These are phyloP conservation scores for Morpho achilles DNA, from an alignment of 2,888 invertebrate species.

Conservation along the genomic window DNA sequence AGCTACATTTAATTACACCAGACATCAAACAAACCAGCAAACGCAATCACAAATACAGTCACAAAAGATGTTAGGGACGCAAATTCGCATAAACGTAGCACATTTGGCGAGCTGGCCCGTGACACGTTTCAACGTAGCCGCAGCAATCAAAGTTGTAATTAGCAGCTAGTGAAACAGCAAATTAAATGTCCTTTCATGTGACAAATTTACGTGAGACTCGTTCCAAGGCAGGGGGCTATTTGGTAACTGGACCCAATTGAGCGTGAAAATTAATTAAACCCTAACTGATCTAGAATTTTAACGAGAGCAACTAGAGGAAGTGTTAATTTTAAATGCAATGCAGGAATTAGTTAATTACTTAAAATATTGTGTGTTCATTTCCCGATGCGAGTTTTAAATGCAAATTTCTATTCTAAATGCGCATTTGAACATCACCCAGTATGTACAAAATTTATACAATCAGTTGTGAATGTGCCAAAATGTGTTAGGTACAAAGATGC, in stretches of 20 bases:
- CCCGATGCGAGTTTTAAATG: too few species aligned
- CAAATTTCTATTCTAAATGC: too few species aligned
- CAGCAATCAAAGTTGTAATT: slow-evolving; percentile 74
- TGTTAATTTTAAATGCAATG: background rate
- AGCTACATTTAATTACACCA: background rate
- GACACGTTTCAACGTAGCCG: slow-evolving; percentile 49
- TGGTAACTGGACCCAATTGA: slow-evolving; percentile 15
- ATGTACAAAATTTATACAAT: too few species aligned
- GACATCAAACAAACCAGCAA: background rate
- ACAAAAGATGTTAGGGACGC: slow-evolving; percentile 21
- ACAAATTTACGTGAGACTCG: slow-evolving; percentile 45
- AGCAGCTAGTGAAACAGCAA: slow-evolving; percentile 73
- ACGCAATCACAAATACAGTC: slow-evolving; percentile 8
- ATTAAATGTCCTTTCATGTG: slow-evolving; percentile 68
- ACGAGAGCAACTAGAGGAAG: slow-evolving; percentile 1
- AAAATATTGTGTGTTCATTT: background rate
- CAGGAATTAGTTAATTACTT: background rate
- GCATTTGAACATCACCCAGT: too few species aligned
- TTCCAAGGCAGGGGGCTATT: slow-evolving; percentile 11
- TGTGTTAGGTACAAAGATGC: too few species aligned
- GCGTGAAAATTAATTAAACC: slow-evolving; percentile 18
- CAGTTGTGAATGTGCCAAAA: too few species aligned
- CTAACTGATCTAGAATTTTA: slow-evolving; percentile 11
- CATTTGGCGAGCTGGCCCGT: slow-evolving; percentile 31
- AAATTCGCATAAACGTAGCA: slow-evolving; percentile 20